phyloP scores from a whole-genome alignment of 2,888 invertebrate species.

The Thera obeliscata region DNA sequence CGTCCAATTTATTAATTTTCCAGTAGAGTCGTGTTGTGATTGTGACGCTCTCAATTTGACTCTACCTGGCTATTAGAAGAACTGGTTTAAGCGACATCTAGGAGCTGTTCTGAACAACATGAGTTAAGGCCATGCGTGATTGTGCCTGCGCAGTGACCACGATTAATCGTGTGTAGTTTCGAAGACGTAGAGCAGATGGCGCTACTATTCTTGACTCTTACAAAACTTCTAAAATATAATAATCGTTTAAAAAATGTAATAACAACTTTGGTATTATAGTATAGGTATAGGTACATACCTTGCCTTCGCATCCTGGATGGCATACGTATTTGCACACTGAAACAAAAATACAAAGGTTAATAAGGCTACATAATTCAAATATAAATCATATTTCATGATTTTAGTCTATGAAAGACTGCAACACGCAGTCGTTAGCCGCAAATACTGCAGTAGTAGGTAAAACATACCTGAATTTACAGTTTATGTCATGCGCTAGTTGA shows the following conservation, averaged over 20 bases:
- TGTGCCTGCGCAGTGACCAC: constrained; percentile 40
- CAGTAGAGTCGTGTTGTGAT: too few relatives aligned
- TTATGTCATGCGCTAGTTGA: too few relatives aligned
- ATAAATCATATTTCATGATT: neutral
- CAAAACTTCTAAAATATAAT: too few relatives aligned
- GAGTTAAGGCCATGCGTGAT: constrained; percentile 36
- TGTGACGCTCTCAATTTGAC: too few relatives aligned
- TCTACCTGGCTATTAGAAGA: neutral
- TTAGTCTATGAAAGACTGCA: constrained; percentile 8
- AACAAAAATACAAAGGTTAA: constrained; percentile 73
- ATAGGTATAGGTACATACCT: constrained; percentile 82
- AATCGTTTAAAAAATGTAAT: too few relatives aligned
- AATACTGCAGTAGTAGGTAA: constrained; percentile 9
- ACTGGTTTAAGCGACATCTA: constrained; percentile 57
- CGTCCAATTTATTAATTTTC: too few relatives aligned
- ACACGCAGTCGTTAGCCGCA: constrained; percentile 13
- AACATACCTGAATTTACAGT: neutral
- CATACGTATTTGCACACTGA: constrained; percentile 93
- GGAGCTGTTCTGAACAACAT: constrained; percentile 32
- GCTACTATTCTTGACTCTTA: constrained; percentile 29
- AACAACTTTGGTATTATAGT: too few relatives aligned
- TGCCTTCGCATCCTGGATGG: constrained; percentile 90
- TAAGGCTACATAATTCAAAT: neutral
- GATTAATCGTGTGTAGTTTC: constrained; percentile 36
- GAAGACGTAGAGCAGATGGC: constrained; percentile 47